Evolutionary conservation across 1,140 invertebrate genomes (phyloP).

Genomic region (Bombus pyrosoma): DNA sequence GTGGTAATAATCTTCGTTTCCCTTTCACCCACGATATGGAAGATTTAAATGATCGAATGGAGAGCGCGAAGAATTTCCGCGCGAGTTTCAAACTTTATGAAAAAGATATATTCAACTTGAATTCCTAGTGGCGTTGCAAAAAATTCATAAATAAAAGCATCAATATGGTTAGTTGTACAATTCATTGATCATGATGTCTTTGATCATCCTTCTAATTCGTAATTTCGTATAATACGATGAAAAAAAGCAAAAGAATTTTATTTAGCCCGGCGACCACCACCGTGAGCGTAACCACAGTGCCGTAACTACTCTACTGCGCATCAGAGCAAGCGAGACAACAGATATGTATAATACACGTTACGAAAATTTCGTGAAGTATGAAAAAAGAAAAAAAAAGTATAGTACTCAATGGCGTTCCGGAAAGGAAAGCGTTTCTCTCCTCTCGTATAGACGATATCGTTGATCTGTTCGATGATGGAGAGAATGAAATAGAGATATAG

Average conservation of each 20-base stretch:
- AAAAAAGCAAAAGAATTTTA: not conserved
- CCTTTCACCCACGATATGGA: not conserved
- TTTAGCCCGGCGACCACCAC: constrained; percentile 37
- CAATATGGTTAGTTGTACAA: not conserved
- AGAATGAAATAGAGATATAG: constrained; percentile 11
- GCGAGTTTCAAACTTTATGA: not conserved
- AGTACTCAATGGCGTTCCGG: not conserved
- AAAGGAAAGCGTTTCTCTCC: not conserved
- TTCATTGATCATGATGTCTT: not conserved
- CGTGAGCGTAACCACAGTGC: constrained; percentile 19
- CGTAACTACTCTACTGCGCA: constrained; percentile 29
- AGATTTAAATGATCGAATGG: not conserved
- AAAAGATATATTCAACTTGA: not conserved
- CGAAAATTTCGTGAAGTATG: not conserved
- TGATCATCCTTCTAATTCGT: not conserved
- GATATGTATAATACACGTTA: not conserved
- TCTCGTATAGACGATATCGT: not conserved
- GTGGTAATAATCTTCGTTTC: constrained; percentile 1
- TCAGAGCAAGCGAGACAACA: not conserved
- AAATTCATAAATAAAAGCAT: constrained; percentile 16
- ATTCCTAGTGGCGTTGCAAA: not conserved
- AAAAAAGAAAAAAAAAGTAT: not conserved
- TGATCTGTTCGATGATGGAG: constrained; percentile 10
- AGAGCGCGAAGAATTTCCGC: not conserved
- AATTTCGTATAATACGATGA: not conserved